These are phyloP conservation scores for Clarias macrocephalus DNA, from an alignment of 2,113 vertebrate species.

Conservation along the genomic window DNA sequence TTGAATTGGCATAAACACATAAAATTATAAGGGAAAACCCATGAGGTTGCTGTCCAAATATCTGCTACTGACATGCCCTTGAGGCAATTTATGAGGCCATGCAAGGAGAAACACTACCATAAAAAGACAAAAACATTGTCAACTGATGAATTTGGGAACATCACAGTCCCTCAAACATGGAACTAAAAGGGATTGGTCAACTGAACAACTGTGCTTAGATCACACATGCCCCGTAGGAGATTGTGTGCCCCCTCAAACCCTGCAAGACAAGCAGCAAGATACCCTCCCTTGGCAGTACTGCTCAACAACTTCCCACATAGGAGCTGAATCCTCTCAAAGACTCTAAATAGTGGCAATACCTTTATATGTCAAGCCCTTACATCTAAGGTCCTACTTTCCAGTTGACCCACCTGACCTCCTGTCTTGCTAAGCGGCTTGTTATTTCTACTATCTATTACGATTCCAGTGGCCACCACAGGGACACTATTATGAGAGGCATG, in stretches of 20 bases:
- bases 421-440: background rate
- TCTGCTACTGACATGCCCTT: background rate
- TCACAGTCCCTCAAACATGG: background rate
- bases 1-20: background rate
- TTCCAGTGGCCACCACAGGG: background rate
- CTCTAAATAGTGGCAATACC: background rate
- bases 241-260: background rate
- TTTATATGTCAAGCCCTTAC: background rate
- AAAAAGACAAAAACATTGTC: too few relatives aligned
- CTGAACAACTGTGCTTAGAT: background rate
- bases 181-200: too few relatives aligned
- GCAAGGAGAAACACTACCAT: background rate
- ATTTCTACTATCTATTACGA: background rate
- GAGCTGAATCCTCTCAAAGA: background rate
- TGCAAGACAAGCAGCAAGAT: background rate
- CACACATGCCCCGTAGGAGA: background rate
- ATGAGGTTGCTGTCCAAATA: constrained; percentile 5
- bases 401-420: background rate
- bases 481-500: background rate
- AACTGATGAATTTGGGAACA: background rate
- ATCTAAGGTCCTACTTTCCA: background rate
- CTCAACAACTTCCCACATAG: background rate
- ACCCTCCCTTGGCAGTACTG: background rate
- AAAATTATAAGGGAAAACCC: background rate
- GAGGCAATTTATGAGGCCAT: background rate